Evolutionary conservation across 2,113 vertebrate genomes (phyloP).

Genomic region (Talpa occidentalis): DNA sequence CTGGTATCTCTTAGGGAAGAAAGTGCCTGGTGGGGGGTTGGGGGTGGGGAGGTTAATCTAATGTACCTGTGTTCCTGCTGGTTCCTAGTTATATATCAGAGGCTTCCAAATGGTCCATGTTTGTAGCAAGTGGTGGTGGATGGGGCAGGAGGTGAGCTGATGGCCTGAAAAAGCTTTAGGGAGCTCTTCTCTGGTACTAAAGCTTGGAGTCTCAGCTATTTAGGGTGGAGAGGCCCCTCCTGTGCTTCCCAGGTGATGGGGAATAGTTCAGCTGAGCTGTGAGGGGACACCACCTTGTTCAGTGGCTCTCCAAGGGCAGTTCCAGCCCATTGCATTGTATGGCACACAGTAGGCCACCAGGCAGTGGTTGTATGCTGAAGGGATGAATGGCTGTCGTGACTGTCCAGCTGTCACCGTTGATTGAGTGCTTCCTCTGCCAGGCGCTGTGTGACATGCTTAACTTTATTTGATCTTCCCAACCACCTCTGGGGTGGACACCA

Average conservation of each 20-base stretch:
- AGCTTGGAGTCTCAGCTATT: background rate
- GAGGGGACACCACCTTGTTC: background rate
- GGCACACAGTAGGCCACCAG: background rate
- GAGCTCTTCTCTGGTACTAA: background rate
- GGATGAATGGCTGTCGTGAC: background rate
- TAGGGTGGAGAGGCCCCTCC: rapidly evolving
- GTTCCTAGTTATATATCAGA: rapidly evolving
- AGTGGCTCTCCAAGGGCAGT: background rate
- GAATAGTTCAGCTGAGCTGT: background rate
- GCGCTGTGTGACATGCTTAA: rapidly evolving
- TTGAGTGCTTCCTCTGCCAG: background rate
- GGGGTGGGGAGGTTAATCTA: background rate
- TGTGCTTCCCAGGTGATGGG: background rate
- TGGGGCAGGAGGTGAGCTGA: background rate
- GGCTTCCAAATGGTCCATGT: background rate
- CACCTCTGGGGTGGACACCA: background rate
- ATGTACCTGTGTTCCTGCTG: background rate
- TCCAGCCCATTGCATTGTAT: background rate
- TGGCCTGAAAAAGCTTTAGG: background rate
- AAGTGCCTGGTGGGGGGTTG: background rate
- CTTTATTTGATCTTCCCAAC: background rate
- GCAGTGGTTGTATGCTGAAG: background rate
- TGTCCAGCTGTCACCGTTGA: background rate
- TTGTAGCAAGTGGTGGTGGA: background rate
- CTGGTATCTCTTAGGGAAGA: background rate